Evolutionary conservation across 2,113 vertebrate genomes (phyloP).

Genomic region (Manacus vitellinus): DNA sequence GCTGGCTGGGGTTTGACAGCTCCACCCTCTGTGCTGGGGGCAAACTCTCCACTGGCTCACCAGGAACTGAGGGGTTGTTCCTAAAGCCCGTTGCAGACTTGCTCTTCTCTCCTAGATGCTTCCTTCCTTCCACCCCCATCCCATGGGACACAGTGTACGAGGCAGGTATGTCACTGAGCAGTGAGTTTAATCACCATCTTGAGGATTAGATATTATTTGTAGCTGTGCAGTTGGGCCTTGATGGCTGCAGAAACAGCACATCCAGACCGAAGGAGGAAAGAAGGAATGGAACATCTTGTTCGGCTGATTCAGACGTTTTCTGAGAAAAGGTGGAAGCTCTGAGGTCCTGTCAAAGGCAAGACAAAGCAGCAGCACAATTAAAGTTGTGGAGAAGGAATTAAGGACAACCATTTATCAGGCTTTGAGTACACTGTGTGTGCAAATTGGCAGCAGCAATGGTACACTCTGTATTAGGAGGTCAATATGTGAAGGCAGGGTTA

Average conservation of each 20-base stretch:
- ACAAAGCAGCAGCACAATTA: neutral
- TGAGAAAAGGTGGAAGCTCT: neutral
- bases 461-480: neutral
- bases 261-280: neutral
- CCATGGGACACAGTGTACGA: neutral
- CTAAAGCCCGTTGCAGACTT: neutral
- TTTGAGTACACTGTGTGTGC: neutral
- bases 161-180: neutral
- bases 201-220: neutral
- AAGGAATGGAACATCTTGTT: neutral
- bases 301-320: neutral
- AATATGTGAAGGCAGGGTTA: neutral
- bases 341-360: neutral
- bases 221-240: neutral
- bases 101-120: neutral
- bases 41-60: neutral
- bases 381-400: neutral
- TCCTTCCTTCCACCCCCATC: neutral
- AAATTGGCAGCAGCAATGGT: neutral
- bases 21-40: neutral
- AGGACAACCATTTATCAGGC: neutral
- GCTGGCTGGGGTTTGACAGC: neutral
- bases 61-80: neutral
- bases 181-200: neutral
- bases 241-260: neutral